Evolutionary conservation across 64 coral and sea anemone species (phyloP).

Genomic region (Montipora cactus): DNA sequence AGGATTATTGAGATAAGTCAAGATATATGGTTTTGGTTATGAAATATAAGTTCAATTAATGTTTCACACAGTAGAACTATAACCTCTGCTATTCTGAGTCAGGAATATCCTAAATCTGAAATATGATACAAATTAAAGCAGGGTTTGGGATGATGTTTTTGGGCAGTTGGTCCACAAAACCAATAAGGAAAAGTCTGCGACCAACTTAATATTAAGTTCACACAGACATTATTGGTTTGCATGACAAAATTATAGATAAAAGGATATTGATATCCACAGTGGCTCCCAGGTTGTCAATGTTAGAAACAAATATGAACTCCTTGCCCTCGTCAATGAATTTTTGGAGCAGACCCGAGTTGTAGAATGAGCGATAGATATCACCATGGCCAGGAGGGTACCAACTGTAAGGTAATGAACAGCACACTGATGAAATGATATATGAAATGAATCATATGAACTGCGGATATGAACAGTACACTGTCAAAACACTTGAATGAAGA

Average conservation of each 20-base stretch:
- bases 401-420: conserved; percentile 34
- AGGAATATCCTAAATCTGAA: too few relatives aligned
- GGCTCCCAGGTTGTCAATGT: conserved; percentile 98
- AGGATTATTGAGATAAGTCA: conserved; percentile 85
- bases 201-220: too few relatives aligned
- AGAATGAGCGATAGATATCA: conserved; percentile 89
- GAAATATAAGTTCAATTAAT: neutral
- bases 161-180: too few relatives aligned
- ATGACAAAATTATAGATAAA: neutral
- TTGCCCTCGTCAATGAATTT: conserved; percentile 91
- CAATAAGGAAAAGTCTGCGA: too few relatives aligned
- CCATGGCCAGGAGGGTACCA: conserved; percentile 98
- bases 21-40: conserved; percentile 72
- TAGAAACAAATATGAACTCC: conserved; percentile 94
- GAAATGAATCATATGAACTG: neutral
- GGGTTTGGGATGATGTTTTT: too few relatives aligned
- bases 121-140: too few relatives aligned
- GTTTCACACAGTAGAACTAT: too few relatives aligned
- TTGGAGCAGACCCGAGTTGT: conserved; percentile 89
- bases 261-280: conserved; percentile 97
- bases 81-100: too few relatives aligned
- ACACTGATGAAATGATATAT: neutral
- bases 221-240: neutral
- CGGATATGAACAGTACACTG: neutral
- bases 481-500: neutral